These are phyloP conservation scores for Masticophis lateralis DNA, from an alignment of 2,797 vertebrate species.

Conservation along the genomic window DNA sequence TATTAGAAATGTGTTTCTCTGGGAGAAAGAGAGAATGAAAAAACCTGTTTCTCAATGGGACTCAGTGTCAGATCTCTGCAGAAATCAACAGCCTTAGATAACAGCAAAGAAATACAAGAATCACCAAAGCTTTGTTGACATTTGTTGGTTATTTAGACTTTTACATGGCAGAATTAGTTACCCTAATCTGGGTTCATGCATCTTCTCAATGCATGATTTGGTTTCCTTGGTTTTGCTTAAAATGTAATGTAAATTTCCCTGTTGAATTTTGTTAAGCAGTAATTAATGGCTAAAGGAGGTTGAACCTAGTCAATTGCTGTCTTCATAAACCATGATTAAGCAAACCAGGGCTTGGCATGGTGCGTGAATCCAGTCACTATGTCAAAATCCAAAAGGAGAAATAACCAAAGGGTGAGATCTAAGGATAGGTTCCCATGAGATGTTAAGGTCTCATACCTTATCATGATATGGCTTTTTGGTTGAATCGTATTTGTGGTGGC, in stretches of 20 bases:
- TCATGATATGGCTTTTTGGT: background rate
- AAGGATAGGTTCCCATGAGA: background rate
- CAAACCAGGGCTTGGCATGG: background rate
- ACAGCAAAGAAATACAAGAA: background rate
- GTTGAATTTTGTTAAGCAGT: background rate
- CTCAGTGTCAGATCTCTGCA: background rate
- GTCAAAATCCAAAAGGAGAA: slow-evolving; percentile 5
- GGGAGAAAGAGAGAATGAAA: background rate
- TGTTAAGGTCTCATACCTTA: background rate
- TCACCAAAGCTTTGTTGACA: background rate
- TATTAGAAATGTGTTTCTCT: slow-evolving; percentile 35
- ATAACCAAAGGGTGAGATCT: background rate
- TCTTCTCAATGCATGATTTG: background rate
- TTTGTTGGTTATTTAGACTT: background rate
- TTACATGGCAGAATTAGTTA: background rate
- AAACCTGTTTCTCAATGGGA: slow-evolving; percentile 11
- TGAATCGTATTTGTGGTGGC: background rate
- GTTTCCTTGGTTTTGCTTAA: background rate
- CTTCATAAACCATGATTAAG: background rate
- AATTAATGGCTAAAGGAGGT: background rate
- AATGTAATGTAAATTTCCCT: background rate
- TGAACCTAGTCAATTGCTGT: background rate
- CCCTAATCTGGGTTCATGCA: background rate
- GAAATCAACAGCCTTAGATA: background rate
- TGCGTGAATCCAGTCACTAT: background rate